Conservation (phyloP, 2,797 vertebrate species). For the Spizella passerina region DNA sequence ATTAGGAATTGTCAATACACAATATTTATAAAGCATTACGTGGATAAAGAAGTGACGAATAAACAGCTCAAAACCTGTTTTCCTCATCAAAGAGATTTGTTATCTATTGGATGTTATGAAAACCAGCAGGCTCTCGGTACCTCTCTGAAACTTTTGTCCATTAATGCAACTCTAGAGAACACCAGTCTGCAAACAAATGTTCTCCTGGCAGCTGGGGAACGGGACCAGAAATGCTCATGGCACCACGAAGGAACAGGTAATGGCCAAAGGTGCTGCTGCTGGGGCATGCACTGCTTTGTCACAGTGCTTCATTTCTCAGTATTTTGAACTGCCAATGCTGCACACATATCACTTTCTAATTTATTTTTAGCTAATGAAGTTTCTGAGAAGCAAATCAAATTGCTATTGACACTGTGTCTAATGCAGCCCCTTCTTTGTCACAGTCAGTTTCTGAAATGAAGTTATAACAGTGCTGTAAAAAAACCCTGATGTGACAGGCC, state of each 20-base stretch:
- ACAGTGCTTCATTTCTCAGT: not conserved
- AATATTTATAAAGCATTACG: not conserved
- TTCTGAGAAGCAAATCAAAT: slow-evolving; percentile 43
- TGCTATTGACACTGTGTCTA: slow-evolving; percentile 13
- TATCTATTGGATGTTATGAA: not conserved
- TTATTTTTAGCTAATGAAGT: slow-evolving; percentile 44
- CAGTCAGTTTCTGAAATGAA: slow-evolving; percentile 45
- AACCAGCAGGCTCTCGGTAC: not conserved
- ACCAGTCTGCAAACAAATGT: not conserved
- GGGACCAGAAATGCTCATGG: not conserved
- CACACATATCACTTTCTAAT: not conserved
- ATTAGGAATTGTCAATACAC: not conserved
- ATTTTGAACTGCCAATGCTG: not conserved
- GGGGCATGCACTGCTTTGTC: not conserved
- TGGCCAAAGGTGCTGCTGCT: not conserved
- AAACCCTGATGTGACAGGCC: slow-evolving; percentile 41
- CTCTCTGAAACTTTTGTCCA: not conserved
- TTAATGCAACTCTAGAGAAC: not conserved
- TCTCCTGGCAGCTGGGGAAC: not conserved
- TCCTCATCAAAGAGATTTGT: not conserved
- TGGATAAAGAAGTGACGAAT: not conserved
- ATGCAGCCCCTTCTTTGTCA: slow-evolving; percentile 22
- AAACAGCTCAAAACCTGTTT: not conserved
- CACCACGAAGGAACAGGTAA: rapidly evolving
- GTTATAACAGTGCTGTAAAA: slow-evolving; percentile 37